Conservation (phyloP, 1,140 invertebrate species). For the Tenebrio molitor region DNA sequence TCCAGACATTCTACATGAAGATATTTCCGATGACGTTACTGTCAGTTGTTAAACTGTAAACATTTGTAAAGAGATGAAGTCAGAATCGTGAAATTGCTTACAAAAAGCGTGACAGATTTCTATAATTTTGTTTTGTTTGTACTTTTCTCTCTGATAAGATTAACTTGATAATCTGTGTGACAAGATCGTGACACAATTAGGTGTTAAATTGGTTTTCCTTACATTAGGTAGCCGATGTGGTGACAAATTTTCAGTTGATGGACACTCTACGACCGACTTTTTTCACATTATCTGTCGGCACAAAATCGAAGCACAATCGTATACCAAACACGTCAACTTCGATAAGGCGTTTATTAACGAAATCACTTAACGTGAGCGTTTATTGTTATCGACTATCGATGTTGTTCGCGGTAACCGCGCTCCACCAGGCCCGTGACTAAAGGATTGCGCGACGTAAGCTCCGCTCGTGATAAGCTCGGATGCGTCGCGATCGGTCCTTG, state of each 20-base stretch:
- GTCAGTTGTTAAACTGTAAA: too few relatives aligned
- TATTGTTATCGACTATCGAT: constrained; percentile 36
- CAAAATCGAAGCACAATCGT: background rate
- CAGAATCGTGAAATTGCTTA: too few relatives aligned
- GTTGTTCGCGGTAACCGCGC: constrained; percentile 10
- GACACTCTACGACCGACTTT: background rate
- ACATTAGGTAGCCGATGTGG: background rate
- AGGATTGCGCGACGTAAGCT: constrained; percentile 32
- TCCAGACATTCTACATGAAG: too few relatives aligned
- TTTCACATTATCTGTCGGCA: background rate
- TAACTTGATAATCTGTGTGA: background rate
- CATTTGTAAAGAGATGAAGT: too few relatives aligned
- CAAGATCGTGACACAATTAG: constrained; percentile 17
- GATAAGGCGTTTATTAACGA: background rate
- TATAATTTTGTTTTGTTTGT: constrained; percentile 5
- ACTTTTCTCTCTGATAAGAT: constrained; percentile 11
- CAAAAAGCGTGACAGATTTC: too few relatives aligned
- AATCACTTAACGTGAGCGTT: constrained; percentile 31
- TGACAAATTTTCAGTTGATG: background rate
- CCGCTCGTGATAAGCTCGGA: background rate
- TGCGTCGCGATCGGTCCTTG: too few relatives aligned
- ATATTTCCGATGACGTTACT: too few relatives aligned
- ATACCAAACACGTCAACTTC: constrained; percentile 4
- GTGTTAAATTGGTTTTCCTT: background rate
- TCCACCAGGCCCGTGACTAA: background rate